phyloP scores from a whole-genome alignment of 2,888 invertebrate genomes.

The Sphaerophoria rueppellii region DNA sequence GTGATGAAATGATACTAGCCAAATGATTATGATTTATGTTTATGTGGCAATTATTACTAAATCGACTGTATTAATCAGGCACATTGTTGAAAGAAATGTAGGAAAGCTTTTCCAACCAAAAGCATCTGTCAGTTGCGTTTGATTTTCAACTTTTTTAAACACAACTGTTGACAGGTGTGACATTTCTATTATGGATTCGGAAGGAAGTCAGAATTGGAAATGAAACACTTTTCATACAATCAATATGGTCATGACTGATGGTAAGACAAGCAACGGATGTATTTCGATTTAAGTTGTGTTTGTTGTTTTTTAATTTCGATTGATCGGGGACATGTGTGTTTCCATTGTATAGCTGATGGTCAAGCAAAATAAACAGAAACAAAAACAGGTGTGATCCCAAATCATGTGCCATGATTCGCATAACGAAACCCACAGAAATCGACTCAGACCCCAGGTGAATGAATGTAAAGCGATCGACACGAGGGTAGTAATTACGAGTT shows the following conservation, averaged over 20 bases:
- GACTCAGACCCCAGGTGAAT: conserved; percentile 63
- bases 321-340: conserved; percentile 59
- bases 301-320: conserved; percentile 38
- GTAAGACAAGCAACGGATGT: conserved; percentile 1
- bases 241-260: conserved; percentile 44
- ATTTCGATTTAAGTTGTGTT: conserved; percentile 19
- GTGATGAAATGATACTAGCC: conserved; percentile 13
- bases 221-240: conserved; percentile 15
- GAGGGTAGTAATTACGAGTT: conserved; percentile 58
- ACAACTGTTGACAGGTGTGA: no score
- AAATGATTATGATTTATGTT: conserved; percentile 35
- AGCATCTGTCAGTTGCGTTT: neutral
- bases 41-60: conserved; percentile 13
- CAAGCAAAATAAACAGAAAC: conserved; percentile 25
- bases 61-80: neutral
- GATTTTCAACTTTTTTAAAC: no score
- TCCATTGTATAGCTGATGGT: neutral
- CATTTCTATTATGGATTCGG: no score
- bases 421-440: neutral
- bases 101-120: neutral
- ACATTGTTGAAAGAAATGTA: neutral
- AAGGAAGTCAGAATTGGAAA: no score
- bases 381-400: conserved; percentile 64
- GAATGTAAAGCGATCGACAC: conserved; percentile 53
- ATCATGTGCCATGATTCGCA: conserved; percentile 29